Conservation (phyloP, 1,140 invertebrate species). For the Heliconius congener region DNA sequence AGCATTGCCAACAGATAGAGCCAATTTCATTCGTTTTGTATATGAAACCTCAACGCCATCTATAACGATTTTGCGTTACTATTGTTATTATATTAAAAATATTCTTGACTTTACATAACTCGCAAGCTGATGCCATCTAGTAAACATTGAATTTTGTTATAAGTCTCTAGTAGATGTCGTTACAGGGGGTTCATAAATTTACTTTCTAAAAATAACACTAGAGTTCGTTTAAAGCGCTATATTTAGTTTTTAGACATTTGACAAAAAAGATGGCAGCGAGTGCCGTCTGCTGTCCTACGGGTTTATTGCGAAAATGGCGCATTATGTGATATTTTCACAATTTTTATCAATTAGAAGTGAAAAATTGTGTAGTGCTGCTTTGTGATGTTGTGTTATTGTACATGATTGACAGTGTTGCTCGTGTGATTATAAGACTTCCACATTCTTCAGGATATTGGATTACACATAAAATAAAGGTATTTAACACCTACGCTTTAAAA, state of each 20-base stretch:
- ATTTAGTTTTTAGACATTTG: conserved; percentile 81
- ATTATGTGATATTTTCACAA: conserved; percentile 80
- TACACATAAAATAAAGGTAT: conserved; percentile 80
- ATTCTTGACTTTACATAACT: background rate
- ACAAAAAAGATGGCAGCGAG: conserved; percentile 81
- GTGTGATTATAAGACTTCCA: conserved; percentile 75
- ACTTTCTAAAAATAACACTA: conserved; percentile 81
- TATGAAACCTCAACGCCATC: background rate
- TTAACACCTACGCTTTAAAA: conserved; percentile 71
- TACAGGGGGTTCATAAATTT: conserved; percentile 49
- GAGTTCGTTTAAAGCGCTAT: conserved; percentile 79
- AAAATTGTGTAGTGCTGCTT: conserved; percentile 77
- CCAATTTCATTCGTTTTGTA: background rate
- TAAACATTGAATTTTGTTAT: conserved; percentile 12
- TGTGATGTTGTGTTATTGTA: conserved; percentile 77
- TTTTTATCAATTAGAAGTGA: conserved; percentile 78
- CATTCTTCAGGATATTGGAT: conserved; percentile 80
- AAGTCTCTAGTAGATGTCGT: conserved; percentile 57
- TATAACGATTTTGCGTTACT: background rate
- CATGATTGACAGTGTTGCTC: conserved; percentile 75
- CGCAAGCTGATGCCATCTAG: conserved; percentile 29
- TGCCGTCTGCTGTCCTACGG: conserved; percentile 76
- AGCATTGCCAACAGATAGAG: background rate
- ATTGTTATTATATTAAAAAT: background rate
- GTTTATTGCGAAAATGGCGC: conserved; percentile 79